Evolutionary conservation across 2,888 invertebrate species (phyloP).

Genomic region (Ptilodon capucinus): DNA sequence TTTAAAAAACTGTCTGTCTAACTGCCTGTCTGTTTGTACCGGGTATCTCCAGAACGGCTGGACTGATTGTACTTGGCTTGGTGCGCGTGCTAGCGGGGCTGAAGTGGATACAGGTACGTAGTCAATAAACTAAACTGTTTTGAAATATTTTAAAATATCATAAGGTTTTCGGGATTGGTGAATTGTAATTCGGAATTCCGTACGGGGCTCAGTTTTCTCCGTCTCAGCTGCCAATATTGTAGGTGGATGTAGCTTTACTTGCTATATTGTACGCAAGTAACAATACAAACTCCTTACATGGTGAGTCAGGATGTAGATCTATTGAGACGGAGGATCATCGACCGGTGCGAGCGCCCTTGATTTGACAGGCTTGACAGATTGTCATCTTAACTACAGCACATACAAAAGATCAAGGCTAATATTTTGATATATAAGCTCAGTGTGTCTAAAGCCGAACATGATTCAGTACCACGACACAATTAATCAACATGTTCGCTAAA

Average conservation of each 20-base stretch:
- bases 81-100: no score
- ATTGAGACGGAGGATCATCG: slow-evolving; percentile 46
- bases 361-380: slow-evolving; percentile 37
- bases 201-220: no score
- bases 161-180: no score
- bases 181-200: no score
- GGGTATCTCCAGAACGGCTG: no score
- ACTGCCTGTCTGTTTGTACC: no score
- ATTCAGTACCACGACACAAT: slow-evolving; percentile 53
- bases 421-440: slow-evolving; percentile 54
- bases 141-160: no score
- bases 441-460: slow-evolving; percentile 35
- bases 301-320: slow-evolving; percentile 46
- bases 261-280: slow-evolving; percentile 3
- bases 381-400: slow-evolving; percentile 47
- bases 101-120: no score
- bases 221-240: no score
- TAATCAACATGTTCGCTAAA: slow-evolving; percentile 64
- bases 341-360: slow-evolving; percentile 39
- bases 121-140: no score
- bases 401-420: slow-evolving; percentile 61
- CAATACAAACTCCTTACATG: slow-evolving; percentile 35
- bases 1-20: no score
- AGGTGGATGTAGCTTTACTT: neutral
- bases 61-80: no score